A percentile compares a stretch with the other conserved stretches of the same genome.
Evolutionary conservation across 2,888 invertebrate genomes (phyloP).

Genomic region (Erpobdella octoculata): DNA sequence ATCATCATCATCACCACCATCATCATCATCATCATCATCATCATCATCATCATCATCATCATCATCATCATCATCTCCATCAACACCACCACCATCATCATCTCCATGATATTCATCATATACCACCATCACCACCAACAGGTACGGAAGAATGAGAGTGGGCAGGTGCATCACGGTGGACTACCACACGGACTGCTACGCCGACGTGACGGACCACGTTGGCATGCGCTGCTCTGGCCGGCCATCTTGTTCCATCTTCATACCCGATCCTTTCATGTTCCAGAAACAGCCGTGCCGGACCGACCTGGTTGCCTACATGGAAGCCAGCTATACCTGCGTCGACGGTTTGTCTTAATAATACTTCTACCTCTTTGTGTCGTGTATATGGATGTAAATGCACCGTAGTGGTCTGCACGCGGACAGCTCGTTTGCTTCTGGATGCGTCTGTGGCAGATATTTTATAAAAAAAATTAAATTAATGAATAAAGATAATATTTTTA

Average conservation of each 20-base stretch:
- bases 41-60: constrained; percentile 13
- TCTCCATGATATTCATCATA: not conserved
- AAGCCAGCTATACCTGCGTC: constrained; percentile 33
- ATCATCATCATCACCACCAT: not conserved
- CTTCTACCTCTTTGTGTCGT: not conserved
- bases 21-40: not conserved
- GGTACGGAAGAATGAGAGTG: constrained; percentile 35
- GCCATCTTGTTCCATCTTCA: constrained; percentile 28
- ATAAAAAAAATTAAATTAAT: too few species aligned
- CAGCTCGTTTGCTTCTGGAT: too few species aligned
- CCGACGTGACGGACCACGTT: constrained; percentile 33
- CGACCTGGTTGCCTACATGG: constrained; percentile 35
- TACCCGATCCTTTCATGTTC: constrained; percentile 34
- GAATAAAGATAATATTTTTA: too few species aligned
- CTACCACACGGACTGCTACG: constrained; percentile 35
- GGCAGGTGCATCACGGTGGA: constrained; percentile 35
- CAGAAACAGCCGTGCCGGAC: constrained; percentile 34
- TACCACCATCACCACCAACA: too few species aligned
- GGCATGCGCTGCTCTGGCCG: constrained; percentile 33
- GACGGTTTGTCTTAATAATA: constrained; percentile 24
- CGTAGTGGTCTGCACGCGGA: too few species aligned
- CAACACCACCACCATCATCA: not conserved
- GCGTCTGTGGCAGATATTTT: too few species aligned
- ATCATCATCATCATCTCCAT: not conserved
- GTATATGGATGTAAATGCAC: too few species aligned